Conservation (phyloP, 2,113 vertebrate genomes). For the Cyanoramphus novaezelandiae region DNA sequence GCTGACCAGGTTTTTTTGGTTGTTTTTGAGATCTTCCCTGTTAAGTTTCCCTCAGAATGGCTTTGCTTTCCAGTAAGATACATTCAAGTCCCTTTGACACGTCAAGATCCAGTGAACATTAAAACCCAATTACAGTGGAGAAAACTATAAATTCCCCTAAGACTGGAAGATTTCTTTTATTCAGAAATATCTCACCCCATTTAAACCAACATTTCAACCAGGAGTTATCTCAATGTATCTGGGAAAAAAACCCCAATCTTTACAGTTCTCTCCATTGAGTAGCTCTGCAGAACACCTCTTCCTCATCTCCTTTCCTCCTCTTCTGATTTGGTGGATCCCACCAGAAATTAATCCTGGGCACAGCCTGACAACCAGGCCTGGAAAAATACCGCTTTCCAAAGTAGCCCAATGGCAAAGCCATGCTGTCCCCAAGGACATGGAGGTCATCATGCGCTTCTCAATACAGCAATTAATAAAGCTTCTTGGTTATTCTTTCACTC, state of each 20-base stretch:
- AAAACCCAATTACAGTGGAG: background rate
- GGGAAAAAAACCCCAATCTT: fast-evolving
- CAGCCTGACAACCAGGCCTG: background rate
- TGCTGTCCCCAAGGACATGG: background rate
- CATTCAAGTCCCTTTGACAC: background rate
- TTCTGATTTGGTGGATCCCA: background rate
- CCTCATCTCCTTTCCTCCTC: background rate
- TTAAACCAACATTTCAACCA: background rate
- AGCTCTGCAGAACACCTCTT: background rate
- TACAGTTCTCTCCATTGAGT: background rate
- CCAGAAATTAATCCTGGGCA: background rate
- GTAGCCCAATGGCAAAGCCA: background rate
- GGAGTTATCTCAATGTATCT: background rate
- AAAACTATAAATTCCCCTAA: background rate
- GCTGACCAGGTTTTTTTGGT: background rate
- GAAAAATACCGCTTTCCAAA: background rate
- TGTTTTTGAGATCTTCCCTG: background rate
- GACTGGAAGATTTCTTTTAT: background rate
- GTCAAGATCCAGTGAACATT: background rate
- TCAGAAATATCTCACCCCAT: background rate
- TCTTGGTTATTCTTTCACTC: background rate
- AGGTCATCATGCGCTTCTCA: background rate
- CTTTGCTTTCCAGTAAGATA: background rate
- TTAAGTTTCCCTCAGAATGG: background rate
- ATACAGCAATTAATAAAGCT: fast-evolving